Base-by-base conservation (phyloP, 2,113 vertebrate genomes). In the Oreochromis spilurus region DNA sequence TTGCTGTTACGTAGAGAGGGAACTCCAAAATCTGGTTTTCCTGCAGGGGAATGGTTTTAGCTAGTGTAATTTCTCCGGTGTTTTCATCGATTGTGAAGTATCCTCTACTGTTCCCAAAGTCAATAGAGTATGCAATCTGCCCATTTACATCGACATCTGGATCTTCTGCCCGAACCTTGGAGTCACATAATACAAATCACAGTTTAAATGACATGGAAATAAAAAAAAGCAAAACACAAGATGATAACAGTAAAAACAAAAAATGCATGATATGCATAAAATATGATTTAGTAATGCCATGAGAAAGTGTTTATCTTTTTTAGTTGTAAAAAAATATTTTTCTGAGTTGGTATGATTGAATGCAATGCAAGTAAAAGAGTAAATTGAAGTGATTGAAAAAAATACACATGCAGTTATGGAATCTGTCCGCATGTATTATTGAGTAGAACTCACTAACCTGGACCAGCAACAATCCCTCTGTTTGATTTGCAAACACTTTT, bases 121-220 rank as follows among this genome's bases (percentile, higher is more conserved):
- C 88, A 80, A 97, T 95, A 34, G 48, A 85, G 84, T 97, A 97
- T 43, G 70, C 94, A 86, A 97, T 94, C 57, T 93, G 45, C 17
- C 95, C 96, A n/a, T 97, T 97, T 54, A 31, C 9, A n/a, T 90
- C 96, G 4, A 87, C 93, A 86, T 97, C 97, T 0, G 67, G 95
- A 90, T 97, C 97, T 84, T 4, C 70, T 77, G 97, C 97, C 57
- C 89, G 52, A 29, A 97, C 95, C 97, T 97, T 57, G 53, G 70
- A 70, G 65, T 60, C 31, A 13, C 43, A 80, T 12, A 16, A 58
- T 21, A 81, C 26, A 80, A n/a, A 83, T 67, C 19, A 2, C 70
- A 50, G 31, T n/a, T 79, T 36, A 14, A 54, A 79, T 12, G 31
- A n/a, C 75, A 78, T 7, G 0, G 17, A 79, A 36, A 29, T 38